phyloP scores from a whole-genome alignment of 2,797 vertebrate species.

The Graptemys geographica region DNA sequence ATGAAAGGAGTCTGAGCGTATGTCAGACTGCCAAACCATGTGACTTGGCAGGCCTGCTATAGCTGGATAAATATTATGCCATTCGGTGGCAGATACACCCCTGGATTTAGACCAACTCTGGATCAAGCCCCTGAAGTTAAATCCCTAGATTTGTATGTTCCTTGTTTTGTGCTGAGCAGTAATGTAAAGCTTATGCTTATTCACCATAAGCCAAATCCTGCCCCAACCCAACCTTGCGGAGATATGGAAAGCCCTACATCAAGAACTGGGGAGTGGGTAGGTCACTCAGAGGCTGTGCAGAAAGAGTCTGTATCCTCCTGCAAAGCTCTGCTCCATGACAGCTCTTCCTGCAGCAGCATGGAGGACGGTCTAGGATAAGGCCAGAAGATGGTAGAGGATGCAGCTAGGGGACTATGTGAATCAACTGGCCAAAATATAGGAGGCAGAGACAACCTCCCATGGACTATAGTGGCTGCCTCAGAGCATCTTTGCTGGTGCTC shows the following conservation, averaged over 20 bases:
- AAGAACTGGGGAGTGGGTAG: background rate
- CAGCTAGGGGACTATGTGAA: background rate
- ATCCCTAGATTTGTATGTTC: background rate
- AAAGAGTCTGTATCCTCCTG: rapidly evolving
- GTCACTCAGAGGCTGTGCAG: background rate
- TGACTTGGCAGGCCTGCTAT: conserved; percentile 38
- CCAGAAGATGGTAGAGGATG: background rate
- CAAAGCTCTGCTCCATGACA: background rate
- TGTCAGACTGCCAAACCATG: background rate
- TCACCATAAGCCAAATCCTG: rapidly evolving
- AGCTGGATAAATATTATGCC: background rate
- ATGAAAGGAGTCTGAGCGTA: background rate
- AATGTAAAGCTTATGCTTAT: background rate
- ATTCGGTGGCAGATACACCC: conserved; percentile 14
- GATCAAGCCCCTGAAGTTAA: background rate
- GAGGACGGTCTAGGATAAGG: background rate
- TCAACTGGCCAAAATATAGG: background rate
- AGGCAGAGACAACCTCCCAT: background rate
- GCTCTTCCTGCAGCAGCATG: background rate
- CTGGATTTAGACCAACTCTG: conserved; percentile 6
- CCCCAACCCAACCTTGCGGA: background rate
- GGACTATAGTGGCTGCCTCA: rapidly evolving
- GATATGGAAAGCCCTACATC: background rate
- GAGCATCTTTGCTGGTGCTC: background rate
- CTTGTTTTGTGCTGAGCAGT: background rate